Evolutionary conservation across 2,113 vertebrate species (phyloP), one percentile per base, ranked within the genome.

Genomic region (Parus major): DNA sequence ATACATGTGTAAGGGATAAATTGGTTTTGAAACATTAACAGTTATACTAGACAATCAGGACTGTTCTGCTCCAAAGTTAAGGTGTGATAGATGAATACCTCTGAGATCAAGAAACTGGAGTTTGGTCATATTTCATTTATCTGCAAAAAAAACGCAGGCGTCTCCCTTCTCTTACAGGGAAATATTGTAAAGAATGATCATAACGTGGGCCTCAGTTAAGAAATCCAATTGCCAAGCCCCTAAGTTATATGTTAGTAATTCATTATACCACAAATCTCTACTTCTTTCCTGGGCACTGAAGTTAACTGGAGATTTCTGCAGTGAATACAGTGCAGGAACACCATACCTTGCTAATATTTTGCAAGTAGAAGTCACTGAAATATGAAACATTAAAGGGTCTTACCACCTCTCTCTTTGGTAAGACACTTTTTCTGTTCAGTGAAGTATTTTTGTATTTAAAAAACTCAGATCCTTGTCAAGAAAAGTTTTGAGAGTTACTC

Each of bases 221-320:
- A 82, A 70, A 76, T 17, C n/a, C 14, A 39, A 3, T 4, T 59
- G 28, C 46, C 42, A 76, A 73, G 28, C 5, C 68, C 24, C 9
- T 8, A 31, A 19, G 6, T 66, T 39, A 42, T 18, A 55, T 1
- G 8, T 36, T 7, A 72, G 8, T 12, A 79, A 68, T 27, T 47
- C 23, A 53, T 25, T 47, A 27, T 3, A 24, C 19, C 36, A 36
- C 0, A 0, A 28, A 36, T 39, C 49, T 29, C 2, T 41, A 22
- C n/a, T 50, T 78, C 41, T 31, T 63, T 70, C 53, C 46, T 21
- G 53, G 29, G 18, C 42, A 73, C 33, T 75, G 31, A 14, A 35
- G 53, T 20, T 29, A 65, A 65, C n/a, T 69, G 15, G 8, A 63
- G 17, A 52, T 18, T 63, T 63, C 75, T 82, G 50, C 25, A 88